Conservation (phyloP, 2,113 vertebrate species). For the Calypte anna region DNA sequence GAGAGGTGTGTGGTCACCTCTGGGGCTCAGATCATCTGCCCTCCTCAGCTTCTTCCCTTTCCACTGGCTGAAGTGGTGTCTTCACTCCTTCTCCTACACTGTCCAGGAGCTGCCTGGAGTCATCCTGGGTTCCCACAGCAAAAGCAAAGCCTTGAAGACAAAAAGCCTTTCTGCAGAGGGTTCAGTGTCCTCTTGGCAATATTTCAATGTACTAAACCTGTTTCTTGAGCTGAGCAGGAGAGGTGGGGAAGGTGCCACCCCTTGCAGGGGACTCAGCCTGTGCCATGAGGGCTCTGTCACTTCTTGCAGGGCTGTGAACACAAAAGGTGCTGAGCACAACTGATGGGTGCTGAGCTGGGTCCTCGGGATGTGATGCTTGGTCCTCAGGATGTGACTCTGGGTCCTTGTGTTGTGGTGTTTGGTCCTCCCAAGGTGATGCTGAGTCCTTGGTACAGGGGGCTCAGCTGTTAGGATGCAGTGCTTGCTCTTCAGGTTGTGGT, state of each 20-base stretch:
- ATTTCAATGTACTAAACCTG: accelerated
- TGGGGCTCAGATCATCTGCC: background rate
- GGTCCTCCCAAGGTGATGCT: no score
- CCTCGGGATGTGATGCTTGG: background rate
- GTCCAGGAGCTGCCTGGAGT: accelerated
- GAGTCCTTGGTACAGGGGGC: no score
- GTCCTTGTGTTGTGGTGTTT: no score
- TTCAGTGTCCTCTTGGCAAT: background rate
- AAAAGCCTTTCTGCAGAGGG: background rate
- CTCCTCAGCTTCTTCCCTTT: background rate
- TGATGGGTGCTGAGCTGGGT: background rate
- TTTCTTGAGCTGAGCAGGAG: accelerated
- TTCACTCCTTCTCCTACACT: accelerated
- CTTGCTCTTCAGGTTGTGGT: no score
- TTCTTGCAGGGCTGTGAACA: accelerated
- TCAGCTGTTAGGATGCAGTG: no score
- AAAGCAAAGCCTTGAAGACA: background rate
- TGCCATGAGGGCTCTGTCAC: background rate
- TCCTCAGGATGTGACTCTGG: no score
- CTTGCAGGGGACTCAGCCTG: accelerated
- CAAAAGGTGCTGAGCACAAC: accelerated
- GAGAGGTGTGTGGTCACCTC: accelerated
- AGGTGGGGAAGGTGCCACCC: background rate
- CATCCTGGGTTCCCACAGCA: accelerated
- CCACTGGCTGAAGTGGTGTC: accelerated